A percentile compares a stretch with the other conserved stretches of the same genome.
Evolutionary conservation across 2,888 invertebrate genomes (phyloP).

Genomic region (Agrilus mali): DNA sequence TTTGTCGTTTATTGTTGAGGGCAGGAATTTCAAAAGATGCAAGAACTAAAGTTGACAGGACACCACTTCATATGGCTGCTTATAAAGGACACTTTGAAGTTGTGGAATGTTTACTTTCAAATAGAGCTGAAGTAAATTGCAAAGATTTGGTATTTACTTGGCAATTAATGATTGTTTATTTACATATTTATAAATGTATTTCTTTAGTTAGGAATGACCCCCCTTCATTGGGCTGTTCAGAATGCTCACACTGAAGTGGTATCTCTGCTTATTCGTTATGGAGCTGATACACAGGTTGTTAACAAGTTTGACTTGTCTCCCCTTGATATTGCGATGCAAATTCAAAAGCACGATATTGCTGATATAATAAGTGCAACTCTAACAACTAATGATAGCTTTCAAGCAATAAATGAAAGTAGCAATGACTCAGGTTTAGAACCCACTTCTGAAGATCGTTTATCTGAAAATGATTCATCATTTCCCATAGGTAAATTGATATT

Average conservation of each 20-base stretch:
- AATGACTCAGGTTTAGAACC: conserved; percentile 8
- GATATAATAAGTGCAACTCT: conserved; percentile 38
- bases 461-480: conserved; percentile 10
- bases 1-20: conserved; percentile 67
- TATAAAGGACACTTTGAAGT: conserved; percentile 70
- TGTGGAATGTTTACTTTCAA: conserved; percentile 52
- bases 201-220: conserved; percentile 71
- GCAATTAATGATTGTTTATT: neutral
- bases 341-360: conserved; percentile 47
- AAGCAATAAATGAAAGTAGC: conserved; percentile 13
- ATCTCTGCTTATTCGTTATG: conserved; percentile 54
- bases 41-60: conserved; percentile 83
- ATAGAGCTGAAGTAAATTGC: conserved; percentile 61
- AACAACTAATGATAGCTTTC: conserved; percentile 20
- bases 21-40: conserved; percentile 83
- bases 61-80: conserved; percentile 81
- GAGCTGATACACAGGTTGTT: conserved; percentile 53
- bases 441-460: conserved; percentile 6
- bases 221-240: conserved; percentile 89
- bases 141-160: conserved; percentile 55
- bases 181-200: conserved; percentile 2
- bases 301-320: conserved; percentile 68
- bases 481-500: conserved; percentile 12
- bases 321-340: conserved; percentile 51
- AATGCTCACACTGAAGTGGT: conserved; percentile 61